phyloP scores from a whole-genome alignment of 2,888 invertebrate species.

The Exocentrus adspersus region DNA sequence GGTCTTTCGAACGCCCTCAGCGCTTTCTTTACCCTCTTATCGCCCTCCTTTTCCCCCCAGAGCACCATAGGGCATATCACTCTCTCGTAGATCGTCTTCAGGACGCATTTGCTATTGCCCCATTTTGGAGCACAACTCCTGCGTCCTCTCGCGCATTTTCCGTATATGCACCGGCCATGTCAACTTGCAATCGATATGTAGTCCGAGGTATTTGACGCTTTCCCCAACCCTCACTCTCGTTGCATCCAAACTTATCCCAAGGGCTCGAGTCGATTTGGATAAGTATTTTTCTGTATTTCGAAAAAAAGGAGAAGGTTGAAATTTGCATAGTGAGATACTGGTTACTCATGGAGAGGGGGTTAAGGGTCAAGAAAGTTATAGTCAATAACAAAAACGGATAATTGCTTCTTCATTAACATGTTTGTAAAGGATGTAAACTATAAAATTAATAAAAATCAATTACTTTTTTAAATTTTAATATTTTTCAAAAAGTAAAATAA shows the following conservation, averaged over 20 bases:
- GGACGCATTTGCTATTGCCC: conserved; percentile 9
- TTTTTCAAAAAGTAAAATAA: too few relatives aligned
- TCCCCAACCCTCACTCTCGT: neutral
- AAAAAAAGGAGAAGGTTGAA: too few relatives aligned
- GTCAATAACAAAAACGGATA: too few relatives aligned
- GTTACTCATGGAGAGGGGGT: too few relatives aligned
- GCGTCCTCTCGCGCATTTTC: neutral
- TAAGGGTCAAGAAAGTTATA: too few relatives aligned
- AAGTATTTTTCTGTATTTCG: too few relatives aligned
- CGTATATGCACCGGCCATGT: conserved; percentile 31
- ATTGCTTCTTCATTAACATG: too few relatives aligned
- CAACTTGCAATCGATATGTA: conserved; percentile 26
- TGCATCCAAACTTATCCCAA: conserved; percentile 20
- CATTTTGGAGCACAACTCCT: neutral
- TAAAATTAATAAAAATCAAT: too few relatives aligned
- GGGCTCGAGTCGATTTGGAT: too few relatives aligned
- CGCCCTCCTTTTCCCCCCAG: conserved; percentile 31
- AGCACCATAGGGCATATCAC: conserved; percentile 31
- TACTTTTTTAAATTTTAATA: too few relatives aligned
- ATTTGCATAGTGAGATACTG: too few relatives aligned
- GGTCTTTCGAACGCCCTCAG: conserved; percentile 34
- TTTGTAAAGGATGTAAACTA: too few relatives aligned
- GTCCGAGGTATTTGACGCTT: conserved; percentile 26
- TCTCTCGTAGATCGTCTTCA: conserved; percentile 8
- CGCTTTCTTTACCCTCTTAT: conserved; percentile 19